phyloP scores from a whole-genome alignment of 1,140 invertebrate genomes.

The Drosophila littoralis region DNA sequence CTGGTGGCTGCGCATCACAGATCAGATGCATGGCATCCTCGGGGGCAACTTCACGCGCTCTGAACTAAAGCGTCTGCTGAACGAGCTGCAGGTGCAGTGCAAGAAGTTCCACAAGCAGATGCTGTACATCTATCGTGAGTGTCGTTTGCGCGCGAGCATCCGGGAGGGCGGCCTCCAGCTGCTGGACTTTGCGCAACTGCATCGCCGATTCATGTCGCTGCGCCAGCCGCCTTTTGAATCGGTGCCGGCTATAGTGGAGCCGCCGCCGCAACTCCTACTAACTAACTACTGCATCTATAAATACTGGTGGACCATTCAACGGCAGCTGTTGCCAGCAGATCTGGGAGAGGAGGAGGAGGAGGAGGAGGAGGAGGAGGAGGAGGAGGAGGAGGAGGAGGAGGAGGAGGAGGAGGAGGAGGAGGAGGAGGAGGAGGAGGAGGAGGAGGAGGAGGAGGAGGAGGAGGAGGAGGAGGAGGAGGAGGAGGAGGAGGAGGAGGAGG shows the following conservation, averaged over 20 bases:
- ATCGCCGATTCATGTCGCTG: slow-evolving; percentile 23
- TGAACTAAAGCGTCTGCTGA: slow-evolving; percentile 87
- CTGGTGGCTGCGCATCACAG: slow-evolving; percentile 86
- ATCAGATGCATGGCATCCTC: slow-evolving; percentile 87
- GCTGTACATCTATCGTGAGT: slow-evolving; percentile 23
- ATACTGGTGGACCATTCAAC: slow-evolving; percentile 59
- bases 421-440: too few relatives aligned
- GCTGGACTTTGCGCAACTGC: slow-evolving; percentile 33
- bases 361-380: too few relatives aligned
- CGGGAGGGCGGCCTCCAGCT: slow-evolving; percentile 46
- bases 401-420: too few relatives aligned
- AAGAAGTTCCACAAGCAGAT: slow-evolving; percentile 9
- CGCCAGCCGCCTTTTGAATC: slow-evolving; percentile 84
- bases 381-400: too few relatives aligned
- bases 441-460: too few relatives aligned
- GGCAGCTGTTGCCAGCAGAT: not conserved
- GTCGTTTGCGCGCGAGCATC: slow-evolving; percentile 19
- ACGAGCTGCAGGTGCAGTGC: slow-evolving; percentile 85
- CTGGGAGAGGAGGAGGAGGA: too few relatives aligned
- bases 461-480: too few relatives aligned
- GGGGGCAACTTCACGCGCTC: slow-evolving; percentile 86
- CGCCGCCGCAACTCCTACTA: slow-evolving; percentile 40
- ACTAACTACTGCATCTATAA: slow-evolving; percentile 54
- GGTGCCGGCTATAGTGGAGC: slow-evolving; percentile 88
- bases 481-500: too few relatives aligned